Evolutionary conservation across 1,140 invertebrate species (phyloP), one percentile per base, ranked within the genome.

Genomic region (Drosophila navojoa): DNA sequence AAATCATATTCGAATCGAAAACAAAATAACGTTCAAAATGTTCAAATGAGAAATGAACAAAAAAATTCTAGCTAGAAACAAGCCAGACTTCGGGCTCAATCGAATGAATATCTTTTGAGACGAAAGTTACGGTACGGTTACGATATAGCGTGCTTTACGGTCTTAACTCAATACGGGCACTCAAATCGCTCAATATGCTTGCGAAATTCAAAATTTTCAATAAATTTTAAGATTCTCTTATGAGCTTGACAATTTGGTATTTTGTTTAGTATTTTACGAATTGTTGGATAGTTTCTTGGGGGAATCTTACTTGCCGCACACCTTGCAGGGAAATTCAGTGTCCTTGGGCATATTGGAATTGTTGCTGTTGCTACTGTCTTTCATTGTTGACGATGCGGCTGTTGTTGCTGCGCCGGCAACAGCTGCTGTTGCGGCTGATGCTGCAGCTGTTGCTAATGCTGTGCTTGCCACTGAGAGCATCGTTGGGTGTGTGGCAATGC

Each of bases 291-390:
- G 66, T 64, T 58, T 87, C 76, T 80, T 89, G 91, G 90, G 93
- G 93, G 94, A 92, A 93, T 97, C 97, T 97, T 97, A 98, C 97
- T 98, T 98, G 95, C 97, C 97, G 96, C 98, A 99, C 92, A 98
- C 96, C 95, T 98, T 98, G 95, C 98, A 99, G 87, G 98, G 97
- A 93, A 96, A 95, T 92, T 95, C 94, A 89, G 94, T 94, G 47
- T 92, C 87, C 76, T 90, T 90, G 79, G 77, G 69, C 35, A 58
- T 62, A 19, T 62, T 68, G 35, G 76, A 50, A 72, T 60, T 71
- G 63, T 66, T 67, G 44, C 58, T 47, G 71, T 53, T 75, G 57
- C 61, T 44, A 11, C 29, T 75, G 71, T 38, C 35, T 9, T 75
- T 68, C 13, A 27, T 11, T 55, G 61, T 35, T 44, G 57, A 35